Base-by-base conservation (phyloP, 2,888 invertebrate genomes). In the Drosophila nr. perissopoda region DNA sequence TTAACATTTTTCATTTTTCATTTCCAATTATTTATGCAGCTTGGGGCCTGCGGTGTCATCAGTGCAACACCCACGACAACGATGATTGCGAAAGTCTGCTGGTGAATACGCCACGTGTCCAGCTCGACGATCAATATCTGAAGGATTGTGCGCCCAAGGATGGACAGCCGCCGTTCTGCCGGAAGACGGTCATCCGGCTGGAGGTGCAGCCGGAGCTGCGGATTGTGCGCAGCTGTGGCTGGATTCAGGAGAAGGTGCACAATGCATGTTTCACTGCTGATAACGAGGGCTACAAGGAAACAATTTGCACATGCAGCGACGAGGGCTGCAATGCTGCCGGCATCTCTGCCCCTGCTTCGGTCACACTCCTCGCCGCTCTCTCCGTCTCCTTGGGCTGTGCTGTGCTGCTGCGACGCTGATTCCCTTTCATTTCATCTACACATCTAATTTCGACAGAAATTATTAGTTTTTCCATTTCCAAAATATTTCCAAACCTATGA, bases 21-120 rank as follows among this genome's bases (percentile, higher is more conserved):
- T 51, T 54, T 11, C 18, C 13, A 65, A 42, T 63, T 61, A 57
- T 63, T 58, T 71, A 90, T 92, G 8, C 92, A 95, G 95, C 93
- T 79, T 90, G 93, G 21, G 93, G 94, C 4, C 94, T 96, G 76
- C 94, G 94, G 54, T 97, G 97, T 90, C 96, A 95, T 93, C 96
- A 96, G 77, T 97, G 97, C 93, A 96, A 95, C 92, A 96, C 97
- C 46, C 94, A 93, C 59, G 94, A 95, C 87, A 95, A 96, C 92
- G 94, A 94, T 16, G 95, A 95, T 92, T 97, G 97, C 90, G 93
- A 93, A 33, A 94, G 94, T 74, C 94, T 95, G 83, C 63, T 81
- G 51, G 94, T 94, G 77, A 93, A 93, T 53, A 94, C 94, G 69
- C 94, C 94, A 4, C 94, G 90, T 18, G 89, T 82, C 10, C 85